phyloP scores from a whole-genome alignment of 2,797 vertebrate genomes.

The Typhlichthys subterraneus region DNA sequence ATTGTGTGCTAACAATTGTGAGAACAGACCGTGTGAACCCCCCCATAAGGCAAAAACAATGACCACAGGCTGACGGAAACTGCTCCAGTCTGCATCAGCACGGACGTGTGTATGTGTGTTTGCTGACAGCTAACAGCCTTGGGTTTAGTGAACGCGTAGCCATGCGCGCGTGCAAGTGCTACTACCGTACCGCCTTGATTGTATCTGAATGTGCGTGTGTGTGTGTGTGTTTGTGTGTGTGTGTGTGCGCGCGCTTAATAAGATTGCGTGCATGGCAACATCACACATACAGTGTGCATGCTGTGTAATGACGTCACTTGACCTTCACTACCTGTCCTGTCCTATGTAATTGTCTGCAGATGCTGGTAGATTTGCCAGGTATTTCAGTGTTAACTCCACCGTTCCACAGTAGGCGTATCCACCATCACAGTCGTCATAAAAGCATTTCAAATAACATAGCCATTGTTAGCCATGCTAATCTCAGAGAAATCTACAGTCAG shows the following conservation, averaged over 20 bases:
- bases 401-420: slow-evolving; percentile 2
- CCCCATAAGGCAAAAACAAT: too few relatives aligned
- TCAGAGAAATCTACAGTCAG: too few relatives aligned
- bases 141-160: slow-evolving; percentile 16
- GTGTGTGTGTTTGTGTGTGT: slow-evolving; percentile 1
- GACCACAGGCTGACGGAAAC: too few relatives aligned
- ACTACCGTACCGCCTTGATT: slow-evolving; percentile 10
- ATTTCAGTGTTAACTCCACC: slow-evolving; percentile 30
- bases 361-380: slow-evolving; percentile 51
- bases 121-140: neutral
- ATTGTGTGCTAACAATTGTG: too few relatives aligned
- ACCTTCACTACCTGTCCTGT: slow-evolving; percentile 63
- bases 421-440: neutral
- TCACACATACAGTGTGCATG: slow-evolving; percentile 4
- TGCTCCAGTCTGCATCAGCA: too few relatives aligned
- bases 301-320: slow-evolving; percentile 23
- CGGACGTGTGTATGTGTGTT: too few relatives aligned
- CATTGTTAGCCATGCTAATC: too few relatives aligned
- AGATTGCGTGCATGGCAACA: slow-evolving; percentile 31
- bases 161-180: neutral
- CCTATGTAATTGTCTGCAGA: slow-evolving; percentile 51
- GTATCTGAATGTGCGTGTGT: slow-evolving; percentile 19
- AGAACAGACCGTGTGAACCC: too few relatives aligned
- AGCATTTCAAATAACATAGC: too few relatives aligned
- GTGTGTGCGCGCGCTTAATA: slow-evolving; percentile 6